Percentiles rank a stretch among this genome's conserved stretches.
These are phyloP conservation scores for Arizona elegans DNA, from an alignment of 2,113 vertebrate species.

Conservation along the genomic window DNA sequence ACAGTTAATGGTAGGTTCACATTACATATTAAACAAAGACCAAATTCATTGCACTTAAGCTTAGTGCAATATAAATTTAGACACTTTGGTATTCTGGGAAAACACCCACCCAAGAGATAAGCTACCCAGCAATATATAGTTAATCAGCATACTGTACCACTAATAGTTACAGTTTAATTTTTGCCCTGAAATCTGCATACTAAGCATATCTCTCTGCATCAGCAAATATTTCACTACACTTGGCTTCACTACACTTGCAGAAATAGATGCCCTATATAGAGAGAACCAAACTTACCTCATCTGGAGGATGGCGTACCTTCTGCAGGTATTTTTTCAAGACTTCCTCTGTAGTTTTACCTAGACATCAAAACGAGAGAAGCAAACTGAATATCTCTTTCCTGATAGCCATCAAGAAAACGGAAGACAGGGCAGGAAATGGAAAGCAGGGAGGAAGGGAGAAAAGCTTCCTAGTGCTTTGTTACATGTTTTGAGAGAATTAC, in stretches of 20 bases:
- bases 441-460: background rate
- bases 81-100: background rate
- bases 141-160: background rate
- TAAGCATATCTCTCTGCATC: background rate
- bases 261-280: background rate
- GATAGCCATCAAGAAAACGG: no score
- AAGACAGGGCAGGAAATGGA: background rate
- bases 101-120: background rate
- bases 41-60: background rate
- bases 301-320: conserved; percentile 85
- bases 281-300: conserved; percentile 76
- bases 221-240: background rate
- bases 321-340: conserved; percentile 91
- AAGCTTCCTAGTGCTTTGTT: background rate
- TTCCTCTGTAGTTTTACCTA: conserved; percentile 89
- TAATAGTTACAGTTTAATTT: background rate
- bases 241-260: background rate
- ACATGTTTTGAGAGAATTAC: background rate
- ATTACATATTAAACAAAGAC: background rate
- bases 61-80: background rate
- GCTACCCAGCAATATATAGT: background rate
- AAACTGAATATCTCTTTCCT: accelerated
- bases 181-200: background rate
- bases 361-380: accelerated
- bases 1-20: background rate